These are phyloP conservation scores for Myotis pilosus DNA, from an alignment of 2,797 vertebrate genomes.

Conservation along the genomic window DNA sequence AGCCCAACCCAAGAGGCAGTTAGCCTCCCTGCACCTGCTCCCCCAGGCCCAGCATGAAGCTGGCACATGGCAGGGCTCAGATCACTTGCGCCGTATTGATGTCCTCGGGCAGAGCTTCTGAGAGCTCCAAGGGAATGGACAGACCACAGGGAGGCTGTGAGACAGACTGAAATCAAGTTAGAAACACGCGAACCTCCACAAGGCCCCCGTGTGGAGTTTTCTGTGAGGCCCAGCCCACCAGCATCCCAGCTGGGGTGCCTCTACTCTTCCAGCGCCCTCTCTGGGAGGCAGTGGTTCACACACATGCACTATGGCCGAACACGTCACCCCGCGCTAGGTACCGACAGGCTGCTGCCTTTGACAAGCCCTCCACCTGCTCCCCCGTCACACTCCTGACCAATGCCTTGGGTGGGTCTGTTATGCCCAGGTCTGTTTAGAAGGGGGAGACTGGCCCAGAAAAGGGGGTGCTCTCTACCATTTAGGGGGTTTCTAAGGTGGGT, in stretches of 20 bases:
- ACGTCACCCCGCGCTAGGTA: fast-evolving
- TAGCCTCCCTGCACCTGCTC: background rate
- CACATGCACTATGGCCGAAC: background rate
- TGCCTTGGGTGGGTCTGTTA: fast-evolving
- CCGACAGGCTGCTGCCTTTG: background rate
- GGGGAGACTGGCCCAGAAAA: background rate
- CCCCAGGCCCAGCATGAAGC: background rate
- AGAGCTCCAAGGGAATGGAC: background rate
- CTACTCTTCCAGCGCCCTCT: background rate
- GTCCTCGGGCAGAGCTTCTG: background rate
- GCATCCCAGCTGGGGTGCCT: background rate
- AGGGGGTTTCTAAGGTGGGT: background rate
- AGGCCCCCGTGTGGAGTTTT: fast-evolving
- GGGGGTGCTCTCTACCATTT: background rate
- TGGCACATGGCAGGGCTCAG: background rate
- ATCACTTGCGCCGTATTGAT: fast-evolving
- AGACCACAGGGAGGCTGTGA: background rate
- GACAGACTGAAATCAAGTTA: background rate
- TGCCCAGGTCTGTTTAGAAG: background rate
- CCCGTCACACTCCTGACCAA: background rate
- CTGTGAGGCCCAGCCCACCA: fast-evolving
- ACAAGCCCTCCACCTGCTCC: background rate
- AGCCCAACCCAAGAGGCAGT: background rate
- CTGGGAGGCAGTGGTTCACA: background rate
- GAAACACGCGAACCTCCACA: background rate